Base-by-base conservation (phyloP, 2,113 vertebrate genomes). In the Calyptommatus sinebrachiatus region DNA sequence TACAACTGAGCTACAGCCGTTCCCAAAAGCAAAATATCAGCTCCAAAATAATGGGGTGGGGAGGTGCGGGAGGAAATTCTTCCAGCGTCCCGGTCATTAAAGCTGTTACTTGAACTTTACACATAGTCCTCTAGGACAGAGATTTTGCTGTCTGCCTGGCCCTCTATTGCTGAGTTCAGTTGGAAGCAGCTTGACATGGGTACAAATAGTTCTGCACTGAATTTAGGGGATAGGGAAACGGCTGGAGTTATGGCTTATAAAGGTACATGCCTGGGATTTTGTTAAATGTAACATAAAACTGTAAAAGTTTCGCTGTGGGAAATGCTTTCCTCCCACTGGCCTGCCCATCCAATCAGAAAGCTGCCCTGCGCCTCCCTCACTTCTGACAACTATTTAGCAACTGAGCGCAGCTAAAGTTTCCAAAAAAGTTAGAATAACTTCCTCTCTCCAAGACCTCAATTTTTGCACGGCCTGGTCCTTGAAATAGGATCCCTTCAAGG, bases 371-470 rank as follows among this genome's bases (percentile, higher is more conserved):
- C 95, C 96, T 96, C 95, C 95, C 96, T 95, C 91, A 91, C 93
- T 94, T 92, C 95, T 94, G 92, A 95, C 96, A 95, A 94, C 94
- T 98, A 98, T 98, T 98, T 99, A 99, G 97, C 95, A 94, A 95
- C 96, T 87, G 94, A 96, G 95, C 94, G 95, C 89, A 95, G 95
- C 95, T 97, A 95, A 95, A 95, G 96, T 96, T 97, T 97, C 97
- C 93, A 95, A 94, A 95, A 90, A 93, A 94, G 86, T 94, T 93
- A 94, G 95, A 97, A 97, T 94, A 96, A 96, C 94, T 96, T 97
- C 94, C 94, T 96, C 93, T 93, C 90, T 89, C 87, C 81, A 85
- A 94, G 94, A 92, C 91, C 92, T 93, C 91, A 90, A 83, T 88
- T 91, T 92, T 90, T 90, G 85, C 94, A 91, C 91, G 75, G 86